Percentiles rank a stretch among this genome's conserved stretches.
Conservation (phyloP, 2,797 vertebrate genomes). For the Fundulus diaphanus region DNA sequence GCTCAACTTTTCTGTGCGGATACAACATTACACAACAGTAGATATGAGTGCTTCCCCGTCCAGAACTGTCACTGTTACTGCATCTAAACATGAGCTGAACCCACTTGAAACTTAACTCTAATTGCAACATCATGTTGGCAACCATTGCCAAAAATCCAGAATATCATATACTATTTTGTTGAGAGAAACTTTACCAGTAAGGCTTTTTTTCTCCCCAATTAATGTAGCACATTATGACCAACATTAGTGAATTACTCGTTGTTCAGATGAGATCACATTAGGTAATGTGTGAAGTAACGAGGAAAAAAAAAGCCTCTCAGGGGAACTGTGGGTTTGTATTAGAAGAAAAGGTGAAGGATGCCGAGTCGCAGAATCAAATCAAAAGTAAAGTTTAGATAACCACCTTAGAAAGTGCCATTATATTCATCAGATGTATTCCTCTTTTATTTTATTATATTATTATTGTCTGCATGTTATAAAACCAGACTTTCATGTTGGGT, state of each 20-base stretch:
- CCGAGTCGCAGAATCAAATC: background rate
- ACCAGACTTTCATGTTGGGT: background rate
- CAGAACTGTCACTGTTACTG: background rate
- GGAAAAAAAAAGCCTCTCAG: background rate
- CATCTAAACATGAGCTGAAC: background rate
- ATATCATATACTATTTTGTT: too few relatives aligned
- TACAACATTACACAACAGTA: too few relatives aligned
- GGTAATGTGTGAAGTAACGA: background rate
- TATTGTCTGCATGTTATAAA: background rate
- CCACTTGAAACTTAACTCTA: background rate
- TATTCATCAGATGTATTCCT: background rate
- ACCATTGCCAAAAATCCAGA: too few relatives aligned
- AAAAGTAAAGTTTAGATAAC: background rate
- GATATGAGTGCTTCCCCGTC: background rate
- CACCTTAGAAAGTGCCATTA: constrained; percentile 1
- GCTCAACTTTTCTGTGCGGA: too few relatives aligned
- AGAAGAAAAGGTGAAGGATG: background rate
- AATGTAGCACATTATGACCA: too few relatives aligned
- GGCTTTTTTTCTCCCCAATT: too few relatives aligned
- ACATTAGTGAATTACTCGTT: too few relatives aligned
- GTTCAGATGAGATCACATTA: background rate
- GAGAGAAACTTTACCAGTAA: too few relatives aligned
- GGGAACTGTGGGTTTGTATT: background rate
- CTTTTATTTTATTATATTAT: background rate
- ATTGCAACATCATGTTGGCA: too few relatives aligned